Evolutionary conservation across 2,113 vertebrate species (phyloP), one percentile per base, ranked within the genome.

Genomic region (Parus major): DNA sequence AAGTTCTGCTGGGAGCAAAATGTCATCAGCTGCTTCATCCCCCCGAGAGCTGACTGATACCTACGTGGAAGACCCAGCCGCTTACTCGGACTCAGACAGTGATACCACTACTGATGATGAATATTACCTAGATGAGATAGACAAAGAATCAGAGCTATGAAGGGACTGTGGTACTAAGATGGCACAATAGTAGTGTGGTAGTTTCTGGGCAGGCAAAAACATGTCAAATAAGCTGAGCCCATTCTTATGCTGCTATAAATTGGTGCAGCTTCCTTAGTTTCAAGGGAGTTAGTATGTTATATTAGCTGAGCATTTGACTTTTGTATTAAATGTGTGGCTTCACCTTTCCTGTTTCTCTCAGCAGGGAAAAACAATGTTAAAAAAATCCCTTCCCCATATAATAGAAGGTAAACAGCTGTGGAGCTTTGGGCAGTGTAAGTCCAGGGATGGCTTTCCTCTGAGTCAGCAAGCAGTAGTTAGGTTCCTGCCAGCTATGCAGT

Each of bases 101-200:
- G 99, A 99, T 64, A 99, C 99, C 4, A 99, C 99, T 35, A 99
- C 99, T 0, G 99, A 99, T 72, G 99, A 99, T 47, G 99, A 99
- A 75, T 99, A 99, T 92, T 99, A 99, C 93, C 95, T 99, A 55
- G 98, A 98, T 88, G 97, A 98, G 98, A 87, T 82, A 33, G 98
- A 98, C 76, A 98, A 98, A 86, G 98, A 98, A 84, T 98, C 98
- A 11, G 98, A 98, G 95, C 96, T 98, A 1, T 98, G 95, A 98
- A 65, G 29, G 33, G 33, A 61, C 57, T 3, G 0, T 66, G 57
- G 46, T 44, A 42, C n/a, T 50, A 29, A 72, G 60, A 85, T 29
- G 41, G 27, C 83, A 57, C 0, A 1, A 49, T 39, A 42, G 15
- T 17, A 81, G 70, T 1, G 7, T 10, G 0, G 49, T 59, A 10